Evolutionary conservation across 2,888 invertebrate species (phyloP).

Genomic region (Pollenia labialis): DNA sequence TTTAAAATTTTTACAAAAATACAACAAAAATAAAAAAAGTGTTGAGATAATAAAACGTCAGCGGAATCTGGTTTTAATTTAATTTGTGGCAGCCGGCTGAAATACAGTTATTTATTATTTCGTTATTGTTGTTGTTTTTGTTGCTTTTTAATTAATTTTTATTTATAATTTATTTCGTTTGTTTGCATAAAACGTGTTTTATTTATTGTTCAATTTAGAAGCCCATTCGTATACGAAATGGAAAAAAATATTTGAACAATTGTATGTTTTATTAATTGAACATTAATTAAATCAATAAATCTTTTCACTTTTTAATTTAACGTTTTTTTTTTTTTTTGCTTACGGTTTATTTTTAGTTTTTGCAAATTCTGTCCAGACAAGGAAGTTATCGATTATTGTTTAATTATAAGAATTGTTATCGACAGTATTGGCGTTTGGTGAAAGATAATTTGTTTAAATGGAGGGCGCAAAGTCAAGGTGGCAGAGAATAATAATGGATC

Average conservation of each 20-base stretch:
- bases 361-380: constrained; percentile 5
- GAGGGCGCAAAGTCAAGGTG: too few species aligned
- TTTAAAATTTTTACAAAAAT: constrained; percentile 3
- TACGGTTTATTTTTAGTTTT: neutral
- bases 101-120: constrained; percentile 42
- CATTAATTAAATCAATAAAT: constrained; percentile 68
- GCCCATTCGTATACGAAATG: neutral
- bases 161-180: constrained; percentile 31
- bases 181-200: constrained; percentile 41
- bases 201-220: constrained; percentile 1
- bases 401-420: constrained; percentile 1
- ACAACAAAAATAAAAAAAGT: neutral
- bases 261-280: constrained; percentile 62
- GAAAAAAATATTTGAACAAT: constrained; percentile 45
- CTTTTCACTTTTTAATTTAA: constrained; percentile 30
- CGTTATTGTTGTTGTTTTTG: neutral
- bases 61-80: constrained; percentile 52
- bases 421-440: neutral
- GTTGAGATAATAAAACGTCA: neutral
- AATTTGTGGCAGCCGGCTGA: constrained; percentile 36
- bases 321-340: neutral
- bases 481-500: too few species aligned
- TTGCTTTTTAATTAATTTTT: neutral
- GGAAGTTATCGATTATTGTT: constrained; percentile 5
- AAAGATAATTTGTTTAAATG: too few species aligned